phyloP scores from a whole-genome alignment of 2,113 vertebrate species.

The Lamprotornis superbus region DNA sequence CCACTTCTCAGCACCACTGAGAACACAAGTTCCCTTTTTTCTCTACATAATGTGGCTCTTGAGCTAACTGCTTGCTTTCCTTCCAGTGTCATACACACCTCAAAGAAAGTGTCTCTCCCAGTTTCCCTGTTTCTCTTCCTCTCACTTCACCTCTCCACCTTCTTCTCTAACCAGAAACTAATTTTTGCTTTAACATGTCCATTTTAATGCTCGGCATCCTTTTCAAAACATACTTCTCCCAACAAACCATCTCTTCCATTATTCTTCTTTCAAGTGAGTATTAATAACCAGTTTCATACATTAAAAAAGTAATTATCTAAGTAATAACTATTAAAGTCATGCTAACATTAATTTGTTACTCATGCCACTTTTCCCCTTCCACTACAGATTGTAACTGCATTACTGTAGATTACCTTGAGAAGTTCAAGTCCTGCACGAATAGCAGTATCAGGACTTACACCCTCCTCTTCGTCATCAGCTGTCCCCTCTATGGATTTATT shows the following conservation, averaged over 20 bases:
- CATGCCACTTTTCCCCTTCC: not conserved
- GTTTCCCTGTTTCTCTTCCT: not conserved
- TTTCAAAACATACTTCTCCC: not conserved
- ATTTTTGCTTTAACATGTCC: not conserved
- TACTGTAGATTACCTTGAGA: conserved; percentile 84
- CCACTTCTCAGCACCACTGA: not conserved
- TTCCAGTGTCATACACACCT: not conserved
- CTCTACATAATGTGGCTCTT: not conserved
- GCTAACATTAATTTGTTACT: not conserved
- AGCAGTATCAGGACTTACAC: conserved; percentile 95
- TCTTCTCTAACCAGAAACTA: not conserved
- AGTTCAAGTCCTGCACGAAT: conserved; percentile 97
- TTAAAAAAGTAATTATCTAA: not conserved
- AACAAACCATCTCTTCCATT: not conserved
- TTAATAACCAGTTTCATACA: not conserved
- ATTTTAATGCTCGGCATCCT: not conserved
- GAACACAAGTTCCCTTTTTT: not conserved
- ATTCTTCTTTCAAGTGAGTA: not conserved
- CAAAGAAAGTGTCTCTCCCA: not conserved
- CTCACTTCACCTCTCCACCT: not conserved
- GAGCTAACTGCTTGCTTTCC: not conserved
- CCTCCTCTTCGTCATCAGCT: conserved; percentile 97
- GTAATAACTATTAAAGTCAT: not conserved
- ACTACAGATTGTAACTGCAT: not conserved
- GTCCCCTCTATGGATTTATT: conserved; percentile 99